Evolutionary conservation across 1,140 invertebrate species (phyloP).

Genomic region (Leptopilina boulardi): DNA sequence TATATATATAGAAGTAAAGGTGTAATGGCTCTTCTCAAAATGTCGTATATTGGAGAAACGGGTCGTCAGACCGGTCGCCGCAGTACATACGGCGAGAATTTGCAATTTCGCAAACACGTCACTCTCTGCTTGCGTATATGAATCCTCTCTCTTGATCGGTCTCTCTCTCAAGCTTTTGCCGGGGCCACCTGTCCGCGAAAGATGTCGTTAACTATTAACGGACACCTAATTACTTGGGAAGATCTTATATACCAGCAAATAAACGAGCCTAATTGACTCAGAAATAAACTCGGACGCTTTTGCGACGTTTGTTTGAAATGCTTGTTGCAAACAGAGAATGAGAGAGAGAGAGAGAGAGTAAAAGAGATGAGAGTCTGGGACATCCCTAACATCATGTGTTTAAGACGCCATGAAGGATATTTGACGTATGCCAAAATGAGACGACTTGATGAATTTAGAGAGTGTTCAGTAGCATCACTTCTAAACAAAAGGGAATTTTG

Average conservation of each 20-base stretch:
- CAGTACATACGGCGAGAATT: conserved; percentile 43
- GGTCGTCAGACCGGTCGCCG: conserved; percentile 27
- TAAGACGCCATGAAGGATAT: conserved; percentile 66
- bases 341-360: conserved; percentile 48
- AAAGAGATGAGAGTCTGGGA: conserved; percentile 49
- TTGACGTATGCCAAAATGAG: conserved; percentile 75
- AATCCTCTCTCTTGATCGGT: too few relatives aligned
- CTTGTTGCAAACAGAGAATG: conserved; percentile 51
- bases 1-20: too few relatives aligned
- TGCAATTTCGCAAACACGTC: conserved; percentile 46
- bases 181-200: conserved; percentile 66
- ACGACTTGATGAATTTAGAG: conserved; percentile 69
- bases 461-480: conserved; percentile 15
- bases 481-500: not conserved
- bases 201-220: conserved; percentile 72
- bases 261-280: conserved; percentile 75
- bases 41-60: conserved; percentile 2
- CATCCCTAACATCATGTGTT: conserved; percentile 56
- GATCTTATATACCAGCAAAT: conserved; percentile 70
- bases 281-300: conserved; percentile 71
- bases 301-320: conserved; percentile 42
- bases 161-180: conserved; percentile 43
- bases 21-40: not conserved
- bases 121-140: not conserved
- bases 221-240: conserved; percentile 71